phyloP scores from a whole-genome alignment of 2,888 invertebrate species.

The Mesochorus sp. region DNA sequence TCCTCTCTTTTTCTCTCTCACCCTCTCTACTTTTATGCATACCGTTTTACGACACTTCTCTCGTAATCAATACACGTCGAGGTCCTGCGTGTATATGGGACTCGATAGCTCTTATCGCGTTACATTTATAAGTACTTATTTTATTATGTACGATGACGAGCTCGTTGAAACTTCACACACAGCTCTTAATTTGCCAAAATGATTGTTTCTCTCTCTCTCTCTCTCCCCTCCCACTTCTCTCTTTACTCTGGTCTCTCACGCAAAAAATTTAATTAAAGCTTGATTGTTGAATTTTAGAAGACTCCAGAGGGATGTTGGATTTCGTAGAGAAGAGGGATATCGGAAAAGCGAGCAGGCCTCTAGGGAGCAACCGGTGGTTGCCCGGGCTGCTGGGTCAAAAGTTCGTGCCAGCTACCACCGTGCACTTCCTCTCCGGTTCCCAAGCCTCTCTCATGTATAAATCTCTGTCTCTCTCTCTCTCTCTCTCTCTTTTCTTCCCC shows the following conservation, averaged over 20 bases:
- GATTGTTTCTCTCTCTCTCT: neutral
- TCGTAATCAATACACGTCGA: conserved; percentile 50
- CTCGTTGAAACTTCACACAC: neutral
- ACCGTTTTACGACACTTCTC: conserved; percentile 28
- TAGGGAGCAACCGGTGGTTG: conserved; percentile 63
- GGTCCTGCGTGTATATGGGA: conserved; percentile 1
- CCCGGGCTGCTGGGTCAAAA: conserved; percentile 61
- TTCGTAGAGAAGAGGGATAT: neutral
- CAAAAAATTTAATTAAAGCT: conserved; percentile 39
- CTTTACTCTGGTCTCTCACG: neutral
- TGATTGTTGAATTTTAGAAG: conserved; percentile 47
- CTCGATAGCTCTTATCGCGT: conserved; percentile 30
- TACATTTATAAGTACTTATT: neutral
- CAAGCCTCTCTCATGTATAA: conserved; percentile 6
- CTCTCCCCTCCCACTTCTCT: too few species aligned
- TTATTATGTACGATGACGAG: neutral
- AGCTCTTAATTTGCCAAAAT: neutral
- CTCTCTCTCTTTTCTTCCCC: neutral
- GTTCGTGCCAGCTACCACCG: conserved; percentile 54
- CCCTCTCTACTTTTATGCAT: conserved; percentile 3
- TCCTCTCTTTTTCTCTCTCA: too few species aligned
- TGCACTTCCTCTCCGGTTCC: conserved; percentile 29
- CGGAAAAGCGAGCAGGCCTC: conserved; percentile 51
- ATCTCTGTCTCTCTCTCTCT: conserved; percentile 10
- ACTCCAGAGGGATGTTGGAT: neutral